These are phyloP conservation scores for Aurelia coerulea DNA, from an alignment of 30 jellyfish, hydroid and myxozoan genomes.

Conservation along the genomic window DNA sequence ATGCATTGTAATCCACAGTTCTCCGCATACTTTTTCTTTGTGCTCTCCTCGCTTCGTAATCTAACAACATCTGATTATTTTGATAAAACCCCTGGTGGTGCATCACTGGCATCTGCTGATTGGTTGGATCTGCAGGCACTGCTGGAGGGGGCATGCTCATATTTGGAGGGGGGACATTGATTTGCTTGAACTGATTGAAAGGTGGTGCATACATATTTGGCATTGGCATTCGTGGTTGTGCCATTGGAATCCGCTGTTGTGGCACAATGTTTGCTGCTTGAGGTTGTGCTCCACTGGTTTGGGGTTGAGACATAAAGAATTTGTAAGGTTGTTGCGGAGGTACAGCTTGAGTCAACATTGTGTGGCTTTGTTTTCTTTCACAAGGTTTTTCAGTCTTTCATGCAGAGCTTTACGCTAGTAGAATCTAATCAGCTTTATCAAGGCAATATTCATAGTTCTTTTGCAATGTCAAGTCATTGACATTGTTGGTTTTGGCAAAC, in stretches of 20 bases:
- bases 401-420: no score
- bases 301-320: constrained; percentile 12
- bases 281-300: constrained; percentile 16
- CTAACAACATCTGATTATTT: constrained; percentile 17
- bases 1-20: constrained; percentile 91
- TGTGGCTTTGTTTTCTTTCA: no score
- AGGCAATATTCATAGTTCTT: background rate
- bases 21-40: constrained; percentile 73
- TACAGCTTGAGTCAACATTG: constrained; percentile 45
- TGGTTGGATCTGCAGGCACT: constrained; percentile 6
- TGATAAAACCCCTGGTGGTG: constrained; percentile 7
- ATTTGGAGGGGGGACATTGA: constrained; percentile 67
- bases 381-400: no score
- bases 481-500: background rate
- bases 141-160: constrained; percentile 56
- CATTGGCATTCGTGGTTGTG: constrained; percentile 48
- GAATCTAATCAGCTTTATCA: background rate
- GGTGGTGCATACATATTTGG: constrained; percentile 57
- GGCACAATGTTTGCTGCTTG: constrained; percentile 20
- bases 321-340: constrained; percentile 57
- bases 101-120: constrained; percentile 5
- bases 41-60: constrained; percentile 50
- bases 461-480: background rate
- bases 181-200: constrained; percentile 55
- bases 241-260: constrained; percentile 30